phyloP scores from a whole-genome alignment of 2,113 vertebrate species.

The Xenopus laevis region DNA sequence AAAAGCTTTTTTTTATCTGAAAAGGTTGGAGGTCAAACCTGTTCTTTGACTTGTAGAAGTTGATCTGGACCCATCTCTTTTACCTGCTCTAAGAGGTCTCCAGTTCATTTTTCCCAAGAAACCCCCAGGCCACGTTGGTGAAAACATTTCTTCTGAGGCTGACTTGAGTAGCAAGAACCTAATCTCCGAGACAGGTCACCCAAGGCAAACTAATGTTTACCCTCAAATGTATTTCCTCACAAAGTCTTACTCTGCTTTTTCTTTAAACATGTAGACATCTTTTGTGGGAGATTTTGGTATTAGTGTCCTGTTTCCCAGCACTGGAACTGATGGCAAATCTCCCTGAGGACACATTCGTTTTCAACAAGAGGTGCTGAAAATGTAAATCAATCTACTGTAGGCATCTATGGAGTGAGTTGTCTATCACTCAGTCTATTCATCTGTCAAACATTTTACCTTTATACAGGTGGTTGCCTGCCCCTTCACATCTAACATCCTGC shows the following conservation, averaged over 20 bases:
- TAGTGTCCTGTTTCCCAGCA: constrained; percentile 37
- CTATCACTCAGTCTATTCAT: constrained; percentile 31
- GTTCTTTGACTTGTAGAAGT: constrained; percentile 15
- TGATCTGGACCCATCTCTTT: constrained; percentile 19
- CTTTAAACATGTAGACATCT: constrained; percentile 19
- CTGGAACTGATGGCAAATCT: constrained; percentile 11
- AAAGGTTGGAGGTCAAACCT: constrained; percentile 33
- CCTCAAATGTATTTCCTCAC: constrained; percentile 19
- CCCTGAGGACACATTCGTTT: constrained; percentile 33
- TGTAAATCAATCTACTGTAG: constrained; percentile 36
- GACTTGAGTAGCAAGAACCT: constrained; percentile 11
- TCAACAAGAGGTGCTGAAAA: constrained; percentile 38
- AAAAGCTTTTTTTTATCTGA: constrained; percentile 9
- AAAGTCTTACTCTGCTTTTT: constrained; percentile 29
- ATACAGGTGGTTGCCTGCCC: constrained; percentile 10
- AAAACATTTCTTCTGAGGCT: constrained; percentile 16
- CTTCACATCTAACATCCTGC: not conserved
- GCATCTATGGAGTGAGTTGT: constrained; percentile 23
- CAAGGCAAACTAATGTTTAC: constrained; percentile 40
- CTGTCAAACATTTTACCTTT: constrained; percentile 5
- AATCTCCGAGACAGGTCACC: constrained; percentile 35
- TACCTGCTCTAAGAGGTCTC: constrained; percentile 13
- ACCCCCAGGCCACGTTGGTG: constrained; percentile 19
- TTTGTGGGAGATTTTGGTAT: constrained; percentile 31
- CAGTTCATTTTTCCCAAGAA: constrained; percentile 4